Conservation (phyloP, 92 coral and sea anemone species). For the Parazoanthus atlanticus region DNA sequence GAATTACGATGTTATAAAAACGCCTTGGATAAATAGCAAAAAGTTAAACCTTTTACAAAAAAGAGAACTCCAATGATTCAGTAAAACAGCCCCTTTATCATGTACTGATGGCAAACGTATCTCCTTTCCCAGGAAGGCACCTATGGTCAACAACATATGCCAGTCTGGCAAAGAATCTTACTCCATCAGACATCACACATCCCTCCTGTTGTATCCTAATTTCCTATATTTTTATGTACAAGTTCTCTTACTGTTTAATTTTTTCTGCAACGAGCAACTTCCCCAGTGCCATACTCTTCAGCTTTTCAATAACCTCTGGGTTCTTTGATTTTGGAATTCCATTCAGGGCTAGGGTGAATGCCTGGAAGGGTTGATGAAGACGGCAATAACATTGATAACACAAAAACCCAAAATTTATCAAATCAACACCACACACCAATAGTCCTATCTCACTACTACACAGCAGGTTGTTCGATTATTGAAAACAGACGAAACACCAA, state of each 20-base stretch:
- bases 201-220: not conserved
- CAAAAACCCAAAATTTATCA: not conserved
- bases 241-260: slow-evolving; percentile 61
- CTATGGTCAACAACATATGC: too few species aligned
- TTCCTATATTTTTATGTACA: not conserved
- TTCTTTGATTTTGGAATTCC: slow-evolving; percentile 91
- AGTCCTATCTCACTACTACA: not conserved
- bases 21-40: too few species aligned
- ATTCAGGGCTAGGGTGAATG: slow-evolving; percentile 71
- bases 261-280: slow-evolving; percentile 82
- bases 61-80: too few species aligned
- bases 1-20: too few species aligned
- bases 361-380: slow-evolving; percentile 48
- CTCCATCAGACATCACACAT: not conserved
- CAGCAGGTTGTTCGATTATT: not conserved
- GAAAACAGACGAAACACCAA: not conserved
- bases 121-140: too few species aligned
- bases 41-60: too few species aligned
- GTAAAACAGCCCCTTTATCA: too few species aligned
- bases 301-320: slow-evolving; percentile 77
- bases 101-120: too few species aligned
- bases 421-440: not conserved
- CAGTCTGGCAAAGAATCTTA: too few species aligned
- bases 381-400: not conserved
- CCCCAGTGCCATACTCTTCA: slow-evolving; percentile 73